Evolutionary conservation across 2,797 vertebrate genomes (phyloP).

Genomic region (Todus mexicanus): DNA sequence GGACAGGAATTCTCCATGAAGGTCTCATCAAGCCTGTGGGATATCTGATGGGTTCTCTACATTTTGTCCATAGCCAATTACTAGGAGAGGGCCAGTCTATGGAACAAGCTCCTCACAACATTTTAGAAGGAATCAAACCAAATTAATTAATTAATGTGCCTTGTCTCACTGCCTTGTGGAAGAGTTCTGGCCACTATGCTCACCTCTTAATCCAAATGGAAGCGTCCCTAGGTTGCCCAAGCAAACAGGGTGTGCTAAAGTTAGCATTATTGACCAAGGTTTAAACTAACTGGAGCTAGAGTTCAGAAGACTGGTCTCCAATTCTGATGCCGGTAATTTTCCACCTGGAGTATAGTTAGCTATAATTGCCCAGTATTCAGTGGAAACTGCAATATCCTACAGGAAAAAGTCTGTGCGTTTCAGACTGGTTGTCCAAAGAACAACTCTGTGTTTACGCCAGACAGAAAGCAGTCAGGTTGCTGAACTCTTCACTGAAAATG

Average conservation of each 20-base stretch:
- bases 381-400: not conserved
- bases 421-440: not conserved
- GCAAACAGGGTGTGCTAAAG: not conserved
- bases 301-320: not conserved
- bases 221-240: not conserved
- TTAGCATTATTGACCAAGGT: not conserved
- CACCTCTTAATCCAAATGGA: not conserved
- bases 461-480: not conserved
- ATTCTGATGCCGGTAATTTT: not conserved
- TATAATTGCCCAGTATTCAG: not conserved
- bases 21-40: not conserved
- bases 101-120: not conserved
- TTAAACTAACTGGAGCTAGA: not conserved
- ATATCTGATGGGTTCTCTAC: not conserved
- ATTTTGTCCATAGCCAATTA: not conserved
- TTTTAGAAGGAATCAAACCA: not conserved
- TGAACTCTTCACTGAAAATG: constrained; percentile 4
- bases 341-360: not conserved
- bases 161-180: not conserved
- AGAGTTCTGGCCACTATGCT: not conserved
- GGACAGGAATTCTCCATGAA: not conserved
- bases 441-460: not conserved
- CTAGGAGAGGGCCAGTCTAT: not conserved
- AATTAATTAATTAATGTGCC: not conserved
- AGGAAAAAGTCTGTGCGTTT: not conserved